Evolutionary conservation across 2,888 invertebrate genomes (phyloP).

Genomic region (Erannis defoliaria): DNA sequence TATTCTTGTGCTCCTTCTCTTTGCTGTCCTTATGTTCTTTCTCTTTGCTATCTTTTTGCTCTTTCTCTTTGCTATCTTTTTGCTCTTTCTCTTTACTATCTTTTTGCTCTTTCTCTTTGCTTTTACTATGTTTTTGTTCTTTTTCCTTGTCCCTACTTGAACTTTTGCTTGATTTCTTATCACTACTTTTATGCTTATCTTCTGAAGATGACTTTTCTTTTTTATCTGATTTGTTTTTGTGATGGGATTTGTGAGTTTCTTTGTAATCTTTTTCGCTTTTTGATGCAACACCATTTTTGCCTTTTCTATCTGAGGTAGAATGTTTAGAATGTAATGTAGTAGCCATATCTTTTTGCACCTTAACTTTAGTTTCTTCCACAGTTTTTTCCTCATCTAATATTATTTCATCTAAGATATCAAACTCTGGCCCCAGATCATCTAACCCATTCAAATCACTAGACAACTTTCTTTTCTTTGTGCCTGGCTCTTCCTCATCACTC

Average conservation of each 20-base stretch:
- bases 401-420: conserved; percentile 82
- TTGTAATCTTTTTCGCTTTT: conserved; percentile 47
- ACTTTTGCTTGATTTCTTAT: conserved; percentile 55
- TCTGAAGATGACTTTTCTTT: conserved; percentile 38
- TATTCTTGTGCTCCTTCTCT: conserved; percentile 64
- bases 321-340: conserved; percentile 23
- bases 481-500: conserved; percentile 82
- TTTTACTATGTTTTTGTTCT: conserved; percentile 47
- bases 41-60: conserved; percentile 63
- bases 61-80: conserved; percentile 45
- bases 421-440: conserved; percentile 81
- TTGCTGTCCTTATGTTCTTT: conserved; percentile 63
- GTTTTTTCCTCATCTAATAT: conserved; percentile 66
- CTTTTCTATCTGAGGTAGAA: conserved; percentile 50
- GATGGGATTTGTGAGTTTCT: conserved; percentile 43
- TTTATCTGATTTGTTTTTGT: conserved; percentile 46
- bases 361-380: conserved; percentile 15
- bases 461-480: conserved; percentile 70
- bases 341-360: not conserved
- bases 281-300: conserved; percentile 37
- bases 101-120: conserved; percentile 57
- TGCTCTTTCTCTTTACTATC: conserved; percentile 54
- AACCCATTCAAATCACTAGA: conserved; percentile 75
- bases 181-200: conserved; percentile 44
- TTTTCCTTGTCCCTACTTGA: conserved; percentile 58